A percentile compares a stretch with the other conserved stretches of the same genome.
These are phyloP conservation scores for Pelvicachromis taeniatus DNA, from an alignment of 2,113 vertebrate genomes.

Conservation along the genomic window DNA sequence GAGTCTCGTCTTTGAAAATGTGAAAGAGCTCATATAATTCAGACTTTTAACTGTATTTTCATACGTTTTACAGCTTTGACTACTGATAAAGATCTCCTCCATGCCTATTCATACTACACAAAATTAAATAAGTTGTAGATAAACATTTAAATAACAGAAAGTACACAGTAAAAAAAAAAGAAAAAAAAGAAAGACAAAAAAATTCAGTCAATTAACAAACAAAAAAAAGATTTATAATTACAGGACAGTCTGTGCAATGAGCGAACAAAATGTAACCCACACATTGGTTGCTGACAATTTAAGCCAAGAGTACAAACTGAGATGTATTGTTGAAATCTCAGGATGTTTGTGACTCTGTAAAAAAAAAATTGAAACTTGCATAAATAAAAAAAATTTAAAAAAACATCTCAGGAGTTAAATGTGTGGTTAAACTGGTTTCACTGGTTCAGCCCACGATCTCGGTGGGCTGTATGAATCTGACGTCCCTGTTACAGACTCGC, in stretches of 20 bases:
- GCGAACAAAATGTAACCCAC: neutral
- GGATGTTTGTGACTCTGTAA: too few relatives aligned
- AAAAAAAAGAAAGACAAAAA: neutral
- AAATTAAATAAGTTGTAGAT: neutral
- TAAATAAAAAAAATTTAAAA: too few relatives aligned
- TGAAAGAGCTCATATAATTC: neutral
- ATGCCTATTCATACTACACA: rapidly evolving
- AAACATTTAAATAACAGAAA: neutral
- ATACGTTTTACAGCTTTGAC: neutral
- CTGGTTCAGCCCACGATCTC: neutral
- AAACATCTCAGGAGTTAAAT: rapidly evolving
- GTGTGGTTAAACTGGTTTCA: neutral
- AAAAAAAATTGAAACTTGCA: too few relatives aligned
- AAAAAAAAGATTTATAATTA: too few relatives aligned
- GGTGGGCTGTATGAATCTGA: neutral
- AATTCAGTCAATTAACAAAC: neutral
- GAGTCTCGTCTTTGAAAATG: neutral
- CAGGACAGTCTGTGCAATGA: too few relatives aligned
- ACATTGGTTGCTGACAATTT: neutral
- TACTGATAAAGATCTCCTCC: neutral
- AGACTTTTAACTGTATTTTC: neutral
- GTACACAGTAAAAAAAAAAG: neutral
- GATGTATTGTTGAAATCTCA: neutral
- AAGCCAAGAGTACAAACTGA: neutral
- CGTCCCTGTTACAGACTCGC: neutral